Evolutionary conservation across 2,797 vertebrate genomes (phyloP), one percentile per base, ranked within the genome.

Genomic region (Hapalemur alaotrensis): DNA sequence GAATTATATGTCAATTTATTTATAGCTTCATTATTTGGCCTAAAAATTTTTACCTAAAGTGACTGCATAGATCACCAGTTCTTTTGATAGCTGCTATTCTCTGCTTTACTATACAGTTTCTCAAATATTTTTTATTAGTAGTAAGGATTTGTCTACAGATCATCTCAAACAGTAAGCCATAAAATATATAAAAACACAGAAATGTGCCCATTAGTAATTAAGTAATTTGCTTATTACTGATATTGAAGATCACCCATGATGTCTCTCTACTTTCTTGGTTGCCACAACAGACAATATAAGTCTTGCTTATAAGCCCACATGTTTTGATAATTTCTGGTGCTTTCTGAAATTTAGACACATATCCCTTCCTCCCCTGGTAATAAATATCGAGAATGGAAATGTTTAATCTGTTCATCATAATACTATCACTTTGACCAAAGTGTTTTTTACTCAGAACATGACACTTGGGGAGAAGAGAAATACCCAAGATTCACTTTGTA

Each of bases 81-180:
- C 15, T 18, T 73, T 28, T 32, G 30, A 22, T 30, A 59, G 5
- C 7, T 82, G 7, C 5, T 85, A 43, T 85, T 75, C 43, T 57
- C n/a, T 83, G 35, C 15, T 88, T 75, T 8, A 65, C 12, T 52
- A 2, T 43, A 2, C 41, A 65, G 4, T 80, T 70, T 25, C 11
- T 50, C 13, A 57, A 48, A 13, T 59, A 65, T 10, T 80, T 94
- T 89, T 89, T 82, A 43, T 63, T 86, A 17, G 15, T 82, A 59
- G 2, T n/a, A 43, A 78, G 22, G 38, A 75, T 76, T 75, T 65
- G 72, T 48, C 38, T 46, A 23, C 3, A 48, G 12, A 52, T 69
- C 91, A 52, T 54, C 6, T 59, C 7, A 86, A 76, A 84, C 81
- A 63, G 35, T 69, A 11, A 32, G 10, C 59, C n/a, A 38, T 54